Evolutionary conservation across 2,888 invertebrate genomes (phyloP), one percentile per base, ranked within the genome.

Genomic region (Chorisops tibialis): DNA sequence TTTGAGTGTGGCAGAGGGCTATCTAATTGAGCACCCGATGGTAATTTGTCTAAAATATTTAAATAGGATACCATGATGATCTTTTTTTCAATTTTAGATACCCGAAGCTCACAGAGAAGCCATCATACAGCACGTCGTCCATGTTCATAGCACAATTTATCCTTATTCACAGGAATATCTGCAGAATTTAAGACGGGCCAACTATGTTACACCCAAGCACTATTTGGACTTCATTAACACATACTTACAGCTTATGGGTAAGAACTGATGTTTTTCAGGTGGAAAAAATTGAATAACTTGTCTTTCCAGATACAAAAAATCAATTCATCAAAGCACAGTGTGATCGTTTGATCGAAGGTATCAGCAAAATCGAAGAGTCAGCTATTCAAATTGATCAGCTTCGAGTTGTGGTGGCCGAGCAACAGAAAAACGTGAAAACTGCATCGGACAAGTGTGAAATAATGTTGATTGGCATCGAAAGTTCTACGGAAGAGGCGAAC

Each of bases 201-300:
- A 93, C 78, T 94, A 87, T 74, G 92, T 95, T 1, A 95, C 95
- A 0, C 95, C 95, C 0, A 94, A 93, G 69, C 93, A 95, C 72
- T 96, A 92, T 75, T 81, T 96, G 72, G 94, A 95, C 76, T 94
- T 85, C 71, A 88, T 96, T 62, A 85, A 85, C 59, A 88, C 86
- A 2, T 95, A 94, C 72, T 73, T 93, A 2, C 82, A 82, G 66
- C 79, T 95, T 30, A 78, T 95, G 43, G 85, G 88, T 67, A 88
- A 62, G 30, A 45, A 39, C 37, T 14, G 52, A 5, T 39, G 47
- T 63, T 62, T 49, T 38, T 19, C 3, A n/a, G n/a, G n/a, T n/a
- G n/a, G n/a, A n/a, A n/a, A 24, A 24, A 22, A 4, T 52, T 22
- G 16, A 39, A n/a, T 54, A 4, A 18, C 30, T 2, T 30, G 5